Evolutionary conservation across 2,113 vertebrate genomes (phyloP), one percentile per base, ranked within the genome.

Genomic region (Rhineura floridana): DNA sequence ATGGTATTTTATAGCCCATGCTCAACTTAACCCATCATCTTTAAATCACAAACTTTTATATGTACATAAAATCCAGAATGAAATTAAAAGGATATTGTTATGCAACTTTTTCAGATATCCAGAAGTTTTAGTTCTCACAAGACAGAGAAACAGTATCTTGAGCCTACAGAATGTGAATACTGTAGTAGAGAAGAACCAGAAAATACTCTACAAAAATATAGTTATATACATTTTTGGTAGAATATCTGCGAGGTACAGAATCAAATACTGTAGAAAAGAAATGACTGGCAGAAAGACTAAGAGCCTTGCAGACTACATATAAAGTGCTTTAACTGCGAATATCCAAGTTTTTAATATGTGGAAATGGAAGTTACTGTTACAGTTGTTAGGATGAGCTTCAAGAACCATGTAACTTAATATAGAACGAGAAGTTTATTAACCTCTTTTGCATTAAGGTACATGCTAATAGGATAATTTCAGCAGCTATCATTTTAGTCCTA

Each of bases 111-210:
- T 81, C 52, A 94, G 88, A 85, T 81, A 85, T 59, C 55, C 85
- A 83, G 89, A 89, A 83, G 33, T 63, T 77, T 65, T 48, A 13
- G n/a, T 83, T 88, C 19, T 67, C 59, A 52, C 23, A 78, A 86
- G 87, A 88, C 90, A 91, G 92, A 91, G 92, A 95, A 95, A 93
- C 81, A 84, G n/a, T 59, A 93, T 77, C 88, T 92, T 91, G 89
- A 94, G 88, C 94, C 91, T 91, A 95, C 87, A 95, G 93, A 93
- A 89, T 89, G 90, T 76, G 87, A 95, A 91, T 87, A 93, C 91
- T 93, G 91, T 76, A 92, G 88, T 90, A 95, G 93, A 93, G 81
- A 85, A 93, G 92, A 96, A 96, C 92, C 91, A 94, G 92, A 87
- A 93, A 91, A 90, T 89, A 69, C 76, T 92, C 89, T 93, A 94